Conservation (phyloP, 2,113 vertebrate species). For the Peromyscus polionotus region DNA sequence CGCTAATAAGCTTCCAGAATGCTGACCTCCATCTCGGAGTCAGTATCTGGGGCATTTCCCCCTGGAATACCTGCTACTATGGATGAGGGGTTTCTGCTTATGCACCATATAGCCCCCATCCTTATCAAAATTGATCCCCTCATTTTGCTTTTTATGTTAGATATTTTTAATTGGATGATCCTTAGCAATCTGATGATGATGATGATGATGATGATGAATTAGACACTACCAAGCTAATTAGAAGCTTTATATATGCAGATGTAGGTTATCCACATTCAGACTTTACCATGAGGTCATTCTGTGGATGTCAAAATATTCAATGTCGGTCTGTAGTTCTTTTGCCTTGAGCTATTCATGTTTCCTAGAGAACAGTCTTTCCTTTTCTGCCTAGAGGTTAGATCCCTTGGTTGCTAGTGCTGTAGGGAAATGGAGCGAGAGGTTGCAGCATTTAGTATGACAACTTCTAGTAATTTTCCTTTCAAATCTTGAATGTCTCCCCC, state of each 20-base stretch:
- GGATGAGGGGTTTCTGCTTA: not conserved
- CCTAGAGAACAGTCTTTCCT: not conserved
- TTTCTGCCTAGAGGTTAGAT: not conserved
- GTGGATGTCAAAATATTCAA: not conserved
- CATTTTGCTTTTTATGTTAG: not conserved
- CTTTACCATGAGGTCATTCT: not conserved
- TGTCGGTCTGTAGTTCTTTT: not conserved
- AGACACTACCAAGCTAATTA: not conserved
- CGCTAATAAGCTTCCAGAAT: not conserved
- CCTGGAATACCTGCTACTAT: too few relatives aligned
- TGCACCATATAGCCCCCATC: not conserved
- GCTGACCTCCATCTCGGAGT: not conserved
- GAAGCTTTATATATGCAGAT: not conserved
- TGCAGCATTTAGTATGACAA: not conserved
- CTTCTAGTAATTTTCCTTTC: not conserved
- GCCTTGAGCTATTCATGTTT: not conserved
- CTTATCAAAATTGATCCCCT: not conserved
- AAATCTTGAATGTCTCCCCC: not conserved
- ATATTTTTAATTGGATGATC: not conserved
- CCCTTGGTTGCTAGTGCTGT: not conserved
- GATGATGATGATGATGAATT: not conserved
- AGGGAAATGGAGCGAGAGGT: not conserved
- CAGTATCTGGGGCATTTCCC: not conserved
- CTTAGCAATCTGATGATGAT: not conserved
- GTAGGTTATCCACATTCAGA: not conserved